Evolutionary conservation across 1,140 invertebrate species (phyloP), one percentile per base, ranked within the genome.

Genomic region (Rhynchophorus ferrugineus): DNA sequence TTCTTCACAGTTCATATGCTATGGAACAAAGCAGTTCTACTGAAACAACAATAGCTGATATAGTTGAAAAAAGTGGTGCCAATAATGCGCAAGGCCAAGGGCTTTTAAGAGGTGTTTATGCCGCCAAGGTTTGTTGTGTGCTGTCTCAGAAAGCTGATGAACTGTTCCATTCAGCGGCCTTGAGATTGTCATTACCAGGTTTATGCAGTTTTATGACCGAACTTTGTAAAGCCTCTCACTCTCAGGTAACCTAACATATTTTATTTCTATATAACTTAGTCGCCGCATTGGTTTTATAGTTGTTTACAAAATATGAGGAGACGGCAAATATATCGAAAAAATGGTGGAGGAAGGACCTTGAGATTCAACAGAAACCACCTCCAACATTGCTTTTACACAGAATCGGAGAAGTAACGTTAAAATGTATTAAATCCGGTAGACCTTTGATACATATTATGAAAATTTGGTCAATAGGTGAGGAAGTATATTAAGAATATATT

Each of bases 401-500:
- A 34, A 79, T 92, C 22, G 89, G 89, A 0, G 89, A 93, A 68
- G 85, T 92, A 0, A 87, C 93, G 59, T 71, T 95, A 46, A 85
- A 89, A 59, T 89, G 90, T 44, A 82, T 91, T 0, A 79, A 87
- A 53, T 90, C 89, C 58, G 87, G 89, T 1, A 70, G 92, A 5
- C 91, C 92, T 0, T 71, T 95, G 18, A 81, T 94, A 38, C 92
- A 95, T 64, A 82, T 92, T 14, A 89, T 95, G 81, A 84, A 84
- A 57, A 77, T 88, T 9, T 95, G 91, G 91, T 88, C 86, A 47
- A 85, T 91, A 2, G 51, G 51, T 54, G 35, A 42, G 9, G 6
- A 11, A 43, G 1, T 43, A 43, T 8, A 17, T 14, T 37, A 29
- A 29, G 24, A 29, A 29, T 29, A 11, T 29, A 6, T 29, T 29